Conservation (phyloP, 2,888 invertebrate genomes). For the Hemistola chrysoprasaria region DNA sequence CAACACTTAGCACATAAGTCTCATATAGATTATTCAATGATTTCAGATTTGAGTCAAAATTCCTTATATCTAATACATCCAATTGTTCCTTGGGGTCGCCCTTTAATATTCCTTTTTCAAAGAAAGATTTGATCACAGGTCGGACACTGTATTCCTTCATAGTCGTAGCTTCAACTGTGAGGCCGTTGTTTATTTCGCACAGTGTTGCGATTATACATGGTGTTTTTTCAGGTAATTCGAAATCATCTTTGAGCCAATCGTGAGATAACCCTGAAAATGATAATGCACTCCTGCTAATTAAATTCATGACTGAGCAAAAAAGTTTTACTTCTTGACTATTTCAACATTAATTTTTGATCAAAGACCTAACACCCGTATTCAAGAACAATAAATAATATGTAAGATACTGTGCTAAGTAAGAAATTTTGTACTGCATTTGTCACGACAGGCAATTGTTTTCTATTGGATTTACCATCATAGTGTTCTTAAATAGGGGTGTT, state of each 20-base stretch:
- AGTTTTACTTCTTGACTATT: too few relatives aligned
- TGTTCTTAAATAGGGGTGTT: too few relatives aligned
- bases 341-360: too few relatives aligned
- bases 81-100: constrained; percentile 86
- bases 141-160: constrained; percentile 95
- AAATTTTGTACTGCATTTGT: too few relatives aligned
- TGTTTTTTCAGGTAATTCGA: constrained; percentile 83
- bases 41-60: constrained; percentile 93
- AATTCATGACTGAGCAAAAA: too few relatives aligned
- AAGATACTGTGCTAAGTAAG: too few relatives aligned
- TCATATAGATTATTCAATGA: constrained; percentile 94
- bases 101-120: constrained; percentile 87
- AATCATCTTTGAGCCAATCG: constrained; percentile 84
- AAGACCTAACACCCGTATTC: too few relatives aligned
- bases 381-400: too few relatives aligned
- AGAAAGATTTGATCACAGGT: constrained; percentile 88
- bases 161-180: constrained; percentile 93
- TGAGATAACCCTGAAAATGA: constrained; percentile 84
- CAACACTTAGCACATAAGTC: constrained; percentile 93
- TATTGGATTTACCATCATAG: too few relatives aligned
- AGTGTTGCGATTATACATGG: constrained; percentile 92
- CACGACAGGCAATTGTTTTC: too few relatives aligned
- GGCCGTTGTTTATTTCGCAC: constrained; percentile 91
- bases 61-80: constrained; percentile 88
- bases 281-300: too few relatives aligned